These are phyloP conservation scores for Benitochromis conjunctus DNA, from an alignment of 2,113 vertebrate species.

Conservation along the genomic window DNA sequence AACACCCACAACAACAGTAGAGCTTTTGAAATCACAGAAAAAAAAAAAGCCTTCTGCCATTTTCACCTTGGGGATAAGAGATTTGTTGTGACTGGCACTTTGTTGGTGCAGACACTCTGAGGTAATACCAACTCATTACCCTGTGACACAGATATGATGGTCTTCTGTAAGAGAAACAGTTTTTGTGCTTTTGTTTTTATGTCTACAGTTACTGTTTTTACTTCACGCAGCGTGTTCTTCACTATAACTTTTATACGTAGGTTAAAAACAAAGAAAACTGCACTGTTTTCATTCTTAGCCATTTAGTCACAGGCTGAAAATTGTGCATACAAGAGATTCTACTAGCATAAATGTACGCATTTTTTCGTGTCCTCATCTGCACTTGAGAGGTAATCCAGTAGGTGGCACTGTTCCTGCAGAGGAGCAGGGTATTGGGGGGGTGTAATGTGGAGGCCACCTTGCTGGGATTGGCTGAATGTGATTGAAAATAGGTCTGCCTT, in stretches of 20 bases:
- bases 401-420: conserved; percentile 69
- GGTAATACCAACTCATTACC: neutral
- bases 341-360: neutral
- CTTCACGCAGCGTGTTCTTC: neutral
- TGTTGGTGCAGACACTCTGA: neutral
- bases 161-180: neutral
- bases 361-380: neutral
- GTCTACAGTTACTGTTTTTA: neutral
- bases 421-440: neutral
- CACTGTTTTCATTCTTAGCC: neutral
- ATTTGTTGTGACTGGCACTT: conserved; percentile 15
- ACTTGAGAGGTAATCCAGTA: conserved; percentile 24
- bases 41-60: neutral
- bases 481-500: conserved; percentile 52
- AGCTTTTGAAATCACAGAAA: conserved; percentile 39
- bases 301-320: neutral
- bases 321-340: neutral
- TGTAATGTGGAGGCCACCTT: conserved; percentile 1
- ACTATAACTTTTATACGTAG: neutral
- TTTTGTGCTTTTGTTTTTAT: neutral
- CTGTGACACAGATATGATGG: neutral
- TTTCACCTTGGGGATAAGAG: neutral
- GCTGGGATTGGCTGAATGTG: conserved; percentile 32
- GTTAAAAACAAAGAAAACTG: neutral
- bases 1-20: neutral